These are phyloP conservation scores for Lycocorax pyrrhopterus DNA, from an alignment of 2,113 vertebrate species.

Conservation along the genomic window DNA sequence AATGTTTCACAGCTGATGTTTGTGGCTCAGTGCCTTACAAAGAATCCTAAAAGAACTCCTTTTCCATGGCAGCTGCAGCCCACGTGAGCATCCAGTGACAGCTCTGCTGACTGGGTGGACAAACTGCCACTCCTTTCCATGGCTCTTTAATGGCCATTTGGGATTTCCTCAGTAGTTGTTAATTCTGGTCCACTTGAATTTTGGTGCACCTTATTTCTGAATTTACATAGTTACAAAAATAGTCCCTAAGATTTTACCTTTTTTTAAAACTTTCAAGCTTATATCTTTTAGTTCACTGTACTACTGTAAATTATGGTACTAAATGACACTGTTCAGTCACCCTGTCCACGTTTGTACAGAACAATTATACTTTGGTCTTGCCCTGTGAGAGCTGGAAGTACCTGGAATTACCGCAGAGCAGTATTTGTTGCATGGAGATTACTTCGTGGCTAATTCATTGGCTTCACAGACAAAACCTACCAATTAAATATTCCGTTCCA, in stretches of 20 bases:
- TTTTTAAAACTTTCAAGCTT: not conserved
- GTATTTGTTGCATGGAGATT: not conserved
- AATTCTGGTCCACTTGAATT: not conserved
- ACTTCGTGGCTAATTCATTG: not conserved
- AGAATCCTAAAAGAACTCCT: not conserved
- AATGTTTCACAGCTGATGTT: not conserved
- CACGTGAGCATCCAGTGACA: rapidly evolving
- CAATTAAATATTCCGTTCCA: not conserved
- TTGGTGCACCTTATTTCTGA: not conserved
- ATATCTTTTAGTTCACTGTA: not conserved
- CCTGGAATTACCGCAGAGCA: not conserved
- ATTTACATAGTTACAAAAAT: not conserved
- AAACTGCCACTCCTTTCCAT: not conserved
- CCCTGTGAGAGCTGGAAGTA: not conserved
- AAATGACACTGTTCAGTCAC: not conserved
- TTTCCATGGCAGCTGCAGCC: not conserved
- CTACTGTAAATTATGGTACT: not conserved
- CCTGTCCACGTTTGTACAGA: not conserved
- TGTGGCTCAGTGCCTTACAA: not conserved
- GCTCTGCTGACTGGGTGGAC: not conserved
- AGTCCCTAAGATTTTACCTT: not conserved
- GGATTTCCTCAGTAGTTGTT: not conserved
- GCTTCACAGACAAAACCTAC: not conserved
- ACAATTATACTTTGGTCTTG: not conserved
- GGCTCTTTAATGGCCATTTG: not conserved